Conservation (phyloP, 2,888 invertebrate species). For the Leptarthrus brevirostris region DNA sequence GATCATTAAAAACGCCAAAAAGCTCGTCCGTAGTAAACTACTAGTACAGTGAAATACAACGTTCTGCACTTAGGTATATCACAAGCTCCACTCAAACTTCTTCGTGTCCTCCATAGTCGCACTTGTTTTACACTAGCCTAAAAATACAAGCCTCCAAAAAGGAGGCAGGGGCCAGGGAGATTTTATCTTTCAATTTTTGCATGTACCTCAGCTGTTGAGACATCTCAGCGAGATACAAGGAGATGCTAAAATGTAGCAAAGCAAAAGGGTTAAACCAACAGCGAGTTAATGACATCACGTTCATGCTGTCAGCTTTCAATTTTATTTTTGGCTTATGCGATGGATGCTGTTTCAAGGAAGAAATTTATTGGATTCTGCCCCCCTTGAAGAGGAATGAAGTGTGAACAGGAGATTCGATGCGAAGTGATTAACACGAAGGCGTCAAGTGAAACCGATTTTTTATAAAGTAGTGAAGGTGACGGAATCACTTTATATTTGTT, state of each 20-base stretch:
- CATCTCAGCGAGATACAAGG: conserved; percentile 11
- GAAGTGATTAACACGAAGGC: not conserved
- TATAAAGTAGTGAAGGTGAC: too few relatives aligned
- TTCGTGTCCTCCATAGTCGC: not conserved
- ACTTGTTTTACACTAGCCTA: not conserved
- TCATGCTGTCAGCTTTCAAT: conserved; percentile 26
- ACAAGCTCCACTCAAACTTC: not conserved
- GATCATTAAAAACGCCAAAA: not conserved
- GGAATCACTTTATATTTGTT: too few relatives aligned
- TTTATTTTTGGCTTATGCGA: conserved; percentile 20
- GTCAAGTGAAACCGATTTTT: not conserved
- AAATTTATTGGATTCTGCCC: not conserved
- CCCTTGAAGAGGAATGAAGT: not conserved
- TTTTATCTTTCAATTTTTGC: not conserved
- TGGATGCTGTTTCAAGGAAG: not conserved
- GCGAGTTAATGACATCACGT: conserved; percentile 36
- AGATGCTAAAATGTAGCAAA: not conserved
- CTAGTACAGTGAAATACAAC: not conserved
- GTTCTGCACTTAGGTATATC: not conserved
- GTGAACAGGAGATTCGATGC: not conserved
- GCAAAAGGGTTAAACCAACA: conserved; percentile 14
- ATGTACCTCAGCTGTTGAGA: conserved; percentile 25
- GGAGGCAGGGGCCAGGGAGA: not conserved
- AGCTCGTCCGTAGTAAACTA: not conserved
- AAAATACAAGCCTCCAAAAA: not conserved